These are phyloP conservation scores for Mercenaria mercenaria DNA, from an alignment of 1,140 invertebrate species.

Conservation along the genomic window DNA sequence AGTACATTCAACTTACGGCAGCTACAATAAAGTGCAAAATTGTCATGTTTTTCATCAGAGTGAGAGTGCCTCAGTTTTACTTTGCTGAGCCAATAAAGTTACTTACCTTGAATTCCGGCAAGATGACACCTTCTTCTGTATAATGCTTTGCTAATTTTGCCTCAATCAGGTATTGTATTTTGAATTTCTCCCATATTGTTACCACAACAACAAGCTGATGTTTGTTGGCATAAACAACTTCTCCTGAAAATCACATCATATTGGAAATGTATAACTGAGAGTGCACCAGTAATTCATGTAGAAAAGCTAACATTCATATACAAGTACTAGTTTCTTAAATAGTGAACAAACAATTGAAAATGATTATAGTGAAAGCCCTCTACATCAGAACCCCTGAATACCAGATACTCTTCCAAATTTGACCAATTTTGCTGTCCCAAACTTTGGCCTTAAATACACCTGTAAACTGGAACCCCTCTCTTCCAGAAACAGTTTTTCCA, in stretches of 20 bases:
- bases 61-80: no score
- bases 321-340: neutral
- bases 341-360: conserved; percentile 40
- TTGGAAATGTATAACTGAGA: conserved; percentile 28
- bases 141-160: conserved; percentile 63
- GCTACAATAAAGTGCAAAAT: no score
- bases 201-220: conserved; percentile 69
- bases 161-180: conserved; percentile 66
- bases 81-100: neutral
- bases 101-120: conserved; percentile 73
- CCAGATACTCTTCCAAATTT: no score
- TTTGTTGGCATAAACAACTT: conserved; percentile 78
- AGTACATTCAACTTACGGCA: no score
- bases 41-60: no score
- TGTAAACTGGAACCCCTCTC: no score
- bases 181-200: conserved; percentile 66
- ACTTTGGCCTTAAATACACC: no score
- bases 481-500: no score
- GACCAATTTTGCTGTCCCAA: no score
- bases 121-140: conserved; percentile 81
- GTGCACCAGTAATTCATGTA: neutral
- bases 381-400: no score
- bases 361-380: conserved; percentile 35
- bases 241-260: conserved; percentile 75
- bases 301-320: no score